These are phyloP conservation scores for Pelvicachromis taeniatus DNA, from an alignment of 2,113 vertebrate genomes.

Conservation along the genomic window DNA sequence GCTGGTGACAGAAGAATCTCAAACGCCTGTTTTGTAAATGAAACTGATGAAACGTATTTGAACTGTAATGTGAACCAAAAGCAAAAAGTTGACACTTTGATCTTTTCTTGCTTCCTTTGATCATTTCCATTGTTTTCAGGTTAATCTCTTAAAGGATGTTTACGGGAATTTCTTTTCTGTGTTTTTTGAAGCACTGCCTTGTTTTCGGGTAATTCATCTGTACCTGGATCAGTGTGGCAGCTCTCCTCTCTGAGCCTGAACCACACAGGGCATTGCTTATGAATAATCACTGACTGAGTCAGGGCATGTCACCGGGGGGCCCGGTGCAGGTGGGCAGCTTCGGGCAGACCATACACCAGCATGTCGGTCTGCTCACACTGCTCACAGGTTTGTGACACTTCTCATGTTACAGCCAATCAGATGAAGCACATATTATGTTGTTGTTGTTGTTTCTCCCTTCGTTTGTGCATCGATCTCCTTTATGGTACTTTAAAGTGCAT, in stretches of 20 bases:
- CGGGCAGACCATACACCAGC: neutral
- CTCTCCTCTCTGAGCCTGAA: neutral
- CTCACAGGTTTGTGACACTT: neutral
- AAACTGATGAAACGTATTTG: neutral
- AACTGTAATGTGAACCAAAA: slow-evolving; percentile 18
- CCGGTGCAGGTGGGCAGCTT: neutral
- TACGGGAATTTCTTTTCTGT: neutral
- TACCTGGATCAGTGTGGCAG: slow-evolving; percentile 42
- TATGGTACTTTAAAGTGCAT: neutral
- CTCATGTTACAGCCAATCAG: neutral
- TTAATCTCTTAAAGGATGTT: neutral
- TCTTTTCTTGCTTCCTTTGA: slow-evolving; percentile 10
- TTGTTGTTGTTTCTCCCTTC: neutral
- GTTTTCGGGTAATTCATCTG: neutral
- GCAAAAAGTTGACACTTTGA: neutral
- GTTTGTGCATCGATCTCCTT: neutral
- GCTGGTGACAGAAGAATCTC: neutral
- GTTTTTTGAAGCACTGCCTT: slow-evolving; percentile 36
- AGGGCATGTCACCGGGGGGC: neutral
- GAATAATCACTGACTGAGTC: neutral
- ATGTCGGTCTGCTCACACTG: neutral
- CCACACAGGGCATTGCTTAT: slow-evolving; percentile 19
- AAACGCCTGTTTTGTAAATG: neutral
- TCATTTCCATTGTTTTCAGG: neutral
- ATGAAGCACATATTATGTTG: neutral